Percentiles rank a stretch among this genome's conserved stretches.
These are phyloP conservation scores for Dryadula phaetusa DNA, from an alignment of 2,888 invertebrate genomes.

Conservation along the genomic window DNA sequence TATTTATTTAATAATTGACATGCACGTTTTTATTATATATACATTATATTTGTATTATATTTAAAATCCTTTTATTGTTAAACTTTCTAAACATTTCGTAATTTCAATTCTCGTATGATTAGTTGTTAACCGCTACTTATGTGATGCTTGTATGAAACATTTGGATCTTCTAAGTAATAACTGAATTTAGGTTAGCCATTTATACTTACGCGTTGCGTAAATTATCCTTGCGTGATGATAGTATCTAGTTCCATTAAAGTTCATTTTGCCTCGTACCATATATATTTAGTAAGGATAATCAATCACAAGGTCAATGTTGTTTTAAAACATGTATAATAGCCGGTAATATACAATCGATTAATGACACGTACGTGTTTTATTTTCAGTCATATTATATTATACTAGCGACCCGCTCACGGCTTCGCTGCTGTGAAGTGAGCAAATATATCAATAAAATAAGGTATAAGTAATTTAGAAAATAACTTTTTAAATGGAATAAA, in stretches of 20 bases:
- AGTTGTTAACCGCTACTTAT: no score
- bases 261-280: not conserved
- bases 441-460: no score
- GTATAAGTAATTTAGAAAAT: no score
- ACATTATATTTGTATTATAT: no score
- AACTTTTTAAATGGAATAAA: no score
- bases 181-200: not conserved
- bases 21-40: no score
- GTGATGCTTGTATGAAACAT: not conserved
- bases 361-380: not conserved
- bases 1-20: no score
- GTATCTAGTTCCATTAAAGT: constrained; percentile 10
- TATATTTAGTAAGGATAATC: constrained; percentile 6
- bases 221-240: not conserved
- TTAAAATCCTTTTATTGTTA: no score
- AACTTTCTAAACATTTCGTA: no score
- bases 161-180: not conserved
- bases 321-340: constrained; percentile 6
- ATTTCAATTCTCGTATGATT: no score
- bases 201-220: not conserved
- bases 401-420: no score
- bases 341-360: constrained; percentile 17
- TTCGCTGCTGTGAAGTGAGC: no score
- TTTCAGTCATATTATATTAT: not conserved
- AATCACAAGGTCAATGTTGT: constrained; percentile 1